These are phyloP conservation scores for Micrasema minimum DNA, from an alignment of 1,140 invertebrate species.

Conservation along the genomic window DNA sequence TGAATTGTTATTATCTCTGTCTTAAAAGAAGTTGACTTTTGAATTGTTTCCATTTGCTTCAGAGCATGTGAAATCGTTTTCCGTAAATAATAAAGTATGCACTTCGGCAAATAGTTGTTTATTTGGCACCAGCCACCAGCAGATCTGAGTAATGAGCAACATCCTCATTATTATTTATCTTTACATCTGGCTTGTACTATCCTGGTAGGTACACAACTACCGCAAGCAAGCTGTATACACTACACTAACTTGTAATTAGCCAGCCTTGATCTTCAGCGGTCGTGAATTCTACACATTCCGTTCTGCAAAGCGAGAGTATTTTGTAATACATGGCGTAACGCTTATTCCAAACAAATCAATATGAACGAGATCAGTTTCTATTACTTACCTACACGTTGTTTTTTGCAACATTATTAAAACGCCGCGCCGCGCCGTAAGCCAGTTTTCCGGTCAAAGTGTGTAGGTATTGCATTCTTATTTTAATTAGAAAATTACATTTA, in stretches of 20 bases:
- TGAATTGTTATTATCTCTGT: too few relatives aligned
- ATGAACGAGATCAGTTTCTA: background rate
- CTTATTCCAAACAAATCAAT: background rate
- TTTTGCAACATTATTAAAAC: background rate
- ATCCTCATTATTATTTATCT: slow-evolving; percentile 10
- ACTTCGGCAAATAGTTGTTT: too few relatives aligned
- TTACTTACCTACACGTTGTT: background rate
- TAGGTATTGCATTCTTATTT: too few relatives aligned
- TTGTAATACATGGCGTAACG: background rate
- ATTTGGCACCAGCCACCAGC: slow-evolving; percentile 22
- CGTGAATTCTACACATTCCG: background rate
- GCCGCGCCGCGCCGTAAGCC: too few relatives aligned
- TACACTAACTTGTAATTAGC: slow-evolving; percentile 5
- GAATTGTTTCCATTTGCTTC: too few relatives aligned
- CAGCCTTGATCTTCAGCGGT: slow-evolving; percentile 12
- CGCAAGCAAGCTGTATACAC: background rate
- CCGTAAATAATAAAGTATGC: background rate
- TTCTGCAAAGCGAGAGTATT: background rate
- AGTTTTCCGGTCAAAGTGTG: too few relatives aligned
- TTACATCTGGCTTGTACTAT: too few relatives aligned
- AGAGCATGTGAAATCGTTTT: background rate
- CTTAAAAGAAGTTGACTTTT: too few relatives aligned
- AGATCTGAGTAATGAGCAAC: background rate
- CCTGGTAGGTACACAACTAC: background rate
- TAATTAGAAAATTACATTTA: too few relatives aligned